phyloP scores from a whole-genome alignment of 2,797 vertebrate species.

The Bradypus variegatus region DNA sequence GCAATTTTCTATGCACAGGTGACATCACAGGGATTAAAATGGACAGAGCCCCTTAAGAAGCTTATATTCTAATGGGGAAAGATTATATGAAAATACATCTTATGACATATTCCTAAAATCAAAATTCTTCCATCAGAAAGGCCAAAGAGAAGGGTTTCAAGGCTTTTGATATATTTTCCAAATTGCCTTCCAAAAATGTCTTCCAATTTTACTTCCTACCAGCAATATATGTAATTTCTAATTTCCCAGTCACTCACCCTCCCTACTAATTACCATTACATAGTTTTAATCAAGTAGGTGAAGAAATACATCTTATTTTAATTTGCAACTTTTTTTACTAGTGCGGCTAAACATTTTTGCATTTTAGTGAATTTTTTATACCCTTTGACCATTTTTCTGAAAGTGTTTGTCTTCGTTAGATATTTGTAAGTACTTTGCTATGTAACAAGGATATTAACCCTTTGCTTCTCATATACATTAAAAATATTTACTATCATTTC shows the following conservation, averaged over 20 bases:
- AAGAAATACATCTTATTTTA: background rate
- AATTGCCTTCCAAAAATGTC: background rate
- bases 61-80: background rate
- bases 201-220: background rate
- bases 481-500: background rate
- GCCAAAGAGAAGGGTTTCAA: background rate
- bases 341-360: background rate
- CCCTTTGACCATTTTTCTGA: background rate
- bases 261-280: background rate
- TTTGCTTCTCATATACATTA: background rate
- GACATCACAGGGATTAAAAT: background rate
- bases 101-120: background rate
- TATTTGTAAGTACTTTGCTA: background rate
- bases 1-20: background rate
- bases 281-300: background rate
- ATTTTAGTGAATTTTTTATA: background rate
- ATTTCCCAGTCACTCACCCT: background rate
- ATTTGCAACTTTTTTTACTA: background rate
- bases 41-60: background rate
- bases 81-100: background rate
- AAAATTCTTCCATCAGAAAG: background rate
- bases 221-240: background rate
- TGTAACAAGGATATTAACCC: background rate
- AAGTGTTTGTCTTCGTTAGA: constrained; percentile 8
- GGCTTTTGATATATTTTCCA: background rate